Evolutionary conservation across 2,888 invertebrate species (phyloP).

Genomic region (Podabrus alpinus): DNA sequence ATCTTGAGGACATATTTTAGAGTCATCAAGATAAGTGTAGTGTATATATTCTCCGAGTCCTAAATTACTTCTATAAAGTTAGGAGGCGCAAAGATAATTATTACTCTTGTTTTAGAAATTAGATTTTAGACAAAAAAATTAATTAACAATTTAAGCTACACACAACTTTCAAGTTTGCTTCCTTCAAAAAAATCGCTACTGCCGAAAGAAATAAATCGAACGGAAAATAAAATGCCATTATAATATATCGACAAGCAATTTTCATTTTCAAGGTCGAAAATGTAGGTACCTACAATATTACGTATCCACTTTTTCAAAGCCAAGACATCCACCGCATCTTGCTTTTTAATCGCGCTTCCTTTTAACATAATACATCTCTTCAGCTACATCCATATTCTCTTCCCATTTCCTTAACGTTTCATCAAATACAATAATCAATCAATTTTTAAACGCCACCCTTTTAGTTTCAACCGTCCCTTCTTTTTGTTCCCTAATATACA

Average conservation of each 20-base stretch:
- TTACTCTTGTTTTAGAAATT: not conserved
- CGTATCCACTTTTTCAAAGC: not conserved
- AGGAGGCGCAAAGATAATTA: constrained; percentile 12
- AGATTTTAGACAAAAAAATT: not conserved
- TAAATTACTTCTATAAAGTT: constrained; percentile 11
- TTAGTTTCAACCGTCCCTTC: not conserved
- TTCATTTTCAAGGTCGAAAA: not conserved
- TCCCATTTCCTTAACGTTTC: not conserved
- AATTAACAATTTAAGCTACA: not conserved
- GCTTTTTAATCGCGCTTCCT: not conserved
- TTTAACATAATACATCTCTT: not conserved
- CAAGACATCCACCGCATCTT: not conserved
- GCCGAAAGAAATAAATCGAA: not conserved
- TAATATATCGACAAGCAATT: not conserved
- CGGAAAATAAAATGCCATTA: not conserved
- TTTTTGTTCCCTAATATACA: not conserved
- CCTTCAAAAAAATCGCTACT: not conserved
- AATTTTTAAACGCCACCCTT: not conserved
- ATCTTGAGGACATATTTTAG: constrained; percentile 6
- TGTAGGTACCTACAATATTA: not conserved
- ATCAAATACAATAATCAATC: not conserved
- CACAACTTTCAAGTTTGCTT: not conserved
- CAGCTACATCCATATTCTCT: not conserved
- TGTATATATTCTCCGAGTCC: constrained; percentile 5
- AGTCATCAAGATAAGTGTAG: constrained; percentile 3